Evolutionary conservation across 2,888 invertebrate genomes (phyloP).

Genomic region (Eulithis prunata): DNA sequence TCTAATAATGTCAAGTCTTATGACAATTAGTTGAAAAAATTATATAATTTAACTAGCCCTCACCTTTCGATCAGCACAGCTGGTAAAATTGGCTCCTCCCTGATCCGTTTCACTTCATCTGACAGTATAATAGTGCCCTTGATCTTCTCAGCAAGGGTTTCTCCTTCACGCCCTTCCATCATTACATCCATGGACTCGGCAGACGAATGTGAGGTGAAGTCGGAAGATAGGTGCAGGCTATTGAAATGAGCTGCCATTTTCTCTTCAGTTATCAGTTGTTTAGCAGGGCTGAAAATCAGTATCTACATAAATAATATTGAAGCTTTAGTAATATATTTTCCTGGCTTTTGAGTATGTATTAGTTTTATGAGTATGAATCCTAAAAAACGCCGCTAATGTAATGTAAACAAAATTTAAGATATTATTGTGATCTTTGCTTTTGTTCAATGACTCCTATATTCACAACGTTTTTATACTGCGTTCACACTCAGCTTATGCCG

Average conservation of each 20-base stretch:
- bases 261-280: slow-evolving; percentile 92
- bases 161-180: slow-evolving; percentile 50
- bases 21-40: no score
- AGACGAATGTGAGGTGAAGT: slow-evolving; percentile 67
- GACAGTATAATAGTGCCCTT: slow-evolving; percentile 86
- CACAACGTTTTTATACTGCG: no score
- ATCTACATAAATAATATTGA: no score
- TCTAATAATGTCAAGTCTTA: no score
- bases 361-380: no score
- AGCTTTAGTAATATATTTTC: no score
- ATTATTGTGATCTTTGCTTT: no score
- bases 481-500: no score
- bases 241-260: slow-evolving; percentile 93
- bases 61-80: slow-evolving; percentile 85
- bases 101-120: slow-evolving; percentile 88
- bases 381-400: no score
- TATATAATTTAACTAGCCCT: not conserved
- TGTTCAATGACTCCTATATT: no score
- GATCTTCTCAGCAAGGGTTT: slow-evolving; percentile 54
- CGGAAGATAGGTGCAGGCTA: slow-evolving; percentile 88
- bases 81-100: slow-evolving; percentile 87
- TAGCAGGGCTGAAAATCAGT: slow-evolving; percentile 77
- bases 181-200: slow-evolving; percentile 58
- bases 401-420: no score
- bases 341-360: no score